Evolutionary conservation across 2,888 invertebrate genomes (phyloP).

Genomic region (Zele albiditarsus): DNA sequence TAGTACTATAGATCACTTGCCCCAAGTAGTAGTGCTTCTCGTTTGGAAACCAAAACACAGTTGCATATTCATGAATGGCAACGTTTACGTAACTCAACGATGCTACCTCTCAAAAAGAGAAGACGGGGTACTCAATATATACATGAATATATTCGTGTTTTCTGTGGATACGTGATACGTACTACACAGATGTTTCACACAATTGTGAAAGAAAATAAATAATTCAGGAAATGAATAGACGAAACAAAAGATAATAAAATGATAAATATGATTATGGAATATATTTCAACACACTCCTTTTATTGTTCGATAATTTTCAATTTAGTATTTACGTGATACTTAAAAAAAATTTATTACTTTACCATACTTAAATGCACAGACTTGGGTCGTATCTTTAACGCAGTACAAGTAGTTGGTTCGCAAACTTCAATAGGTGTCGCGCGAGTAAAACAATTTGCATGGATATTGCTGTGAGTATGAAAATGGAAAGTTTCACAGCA

Average conservation of each 20-base stretch:
- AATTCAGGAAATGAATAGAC: background rate
- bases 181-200: background rate
- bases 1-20: background rate
- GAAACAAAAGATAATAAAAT: background rate
- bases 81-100: slow-evolving; percentile 44
- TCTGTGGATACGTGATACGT: background rate
- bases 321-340: background rate
- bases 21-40: slow-evolving; percentile 22
- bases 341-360: background rate
- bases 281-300: background rate
- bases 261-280: background rate
- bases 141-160: background rate
- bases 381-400: background rate
- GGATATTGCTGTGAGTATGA: slow-evolving; percentile 50
- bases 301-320: background rate
- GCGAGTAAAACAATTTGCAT: slow-evolving; percentile 52
- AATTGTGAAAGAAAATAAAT: background rate
- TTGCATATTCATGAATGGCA: slow-evolving; percentile 63
- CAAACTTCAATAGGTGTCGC: slow-evolving; percentile 34
- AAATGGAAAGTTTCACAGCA: slow-evolving; percentile 43
- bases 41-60: slow-evolving; percentile 53
- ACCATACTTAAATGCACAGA: background rate
- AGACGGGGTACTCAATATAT: background rate
- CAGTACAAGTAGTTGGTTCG: background rate
- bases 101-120: slow-evolving; percentile 1